A percentile compares a stretch with the other conserved stretches of the same genome.
Conservation (phyloP, 1,140 invertebrate species). For the Maniola jurtina region DNA sequence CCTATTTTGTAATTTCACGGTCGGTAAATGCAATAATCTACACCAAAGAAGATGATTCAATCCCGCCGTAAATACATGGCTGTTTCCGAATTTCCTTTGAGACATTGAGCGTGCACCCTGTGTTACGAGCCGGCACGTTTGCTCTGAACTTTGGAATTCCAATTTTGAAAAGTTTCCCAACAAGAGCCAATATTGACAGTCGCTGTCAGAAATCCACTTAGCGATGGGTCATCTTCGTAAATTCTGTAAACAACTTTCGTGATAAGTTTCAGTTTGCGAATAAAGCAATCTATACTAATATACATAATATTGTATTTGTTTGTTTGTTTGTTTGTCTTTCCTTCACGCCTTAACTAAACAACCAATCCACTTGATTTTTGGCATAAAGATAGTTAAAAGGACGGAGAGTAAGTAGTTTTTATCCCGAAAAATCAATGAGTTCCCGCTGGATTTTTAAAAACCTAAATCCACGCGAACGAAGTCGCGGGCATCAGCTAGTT, state of each 20-base stretch:
- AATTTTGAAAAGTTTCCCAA: conserved; percentile 77
- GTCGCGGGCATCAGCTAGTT: no score
- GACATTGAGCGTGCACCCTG: conserved; percentile 62
- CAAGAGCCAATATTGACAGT: conserved; percentile 69
- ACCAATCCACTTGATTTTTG: no score
- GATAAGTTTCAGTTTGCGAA: background rate
- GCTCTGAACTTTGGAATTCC: conserved; percentile 73
- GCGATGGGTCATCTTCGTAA: conserved; percentile 42
- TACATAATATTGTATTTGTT: no score
- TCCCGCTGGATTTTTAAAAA: no score
- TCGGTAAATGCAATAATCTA: conserved; percentile 45
- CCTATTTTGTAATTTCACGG: conserved; percentile 46
- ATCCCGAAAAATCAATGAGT: no score
- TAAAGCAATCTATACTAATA: background rate
- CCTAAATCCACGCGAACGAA: no score
- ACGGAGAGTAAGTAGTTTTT: no score
- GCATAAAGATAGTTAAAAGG: no score
- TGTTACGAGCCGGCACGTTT: conserved; percentile 67
- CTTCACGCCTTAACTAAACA: no score
- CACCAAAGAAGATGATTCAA: conserved; percentile 62
- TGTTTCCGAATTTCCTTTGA: conserved; percentile 73
- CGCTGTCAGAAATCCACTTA: conserved; percentile 63
- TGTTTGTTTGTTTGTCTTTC: no score
- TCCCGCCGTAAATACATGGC: conserved; percentile 65
- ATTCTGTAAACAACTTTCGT: conserved; percentile 24